These are phyloP conservation scores for Gonocerus acuteangulatus DNA, from an alignment of 2,888 invertebrate genomes.

Conservation along the genomic window DNA sequence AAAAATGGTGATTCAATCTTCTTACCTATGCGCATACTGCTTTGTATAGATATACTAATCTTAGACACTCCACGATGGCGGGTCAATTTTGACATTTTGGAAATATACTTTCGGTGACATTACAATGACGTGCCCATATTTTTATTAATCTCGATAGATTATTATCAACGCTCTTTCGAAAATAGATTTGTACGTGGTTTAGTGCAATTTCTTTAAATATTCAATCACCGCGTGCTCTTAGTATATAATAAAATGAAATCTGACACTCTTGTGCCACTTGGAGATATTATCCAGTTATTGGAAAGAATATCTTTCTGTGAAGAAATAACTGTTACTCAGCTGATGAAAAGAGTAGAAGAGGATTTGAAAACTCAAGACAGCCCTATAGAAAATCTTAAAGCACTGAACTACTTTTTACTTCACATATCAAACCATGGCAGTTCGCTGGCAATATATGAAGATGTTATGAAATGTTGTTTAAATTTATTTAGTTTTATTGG, in stretches of 20 bases:
- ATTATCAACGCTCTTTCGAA: background rate
- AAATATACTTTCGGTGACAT: no score
- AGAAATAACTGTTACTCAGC: constrained; percentile 4
- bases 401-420: constrained; percentile 5
- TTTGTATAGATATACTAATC: no score
- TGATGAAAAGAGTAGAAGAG: background rate
- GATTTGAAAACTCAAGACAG: constrained; percentile 9
- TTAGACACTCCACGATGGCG: no score
- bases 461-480: background rate
- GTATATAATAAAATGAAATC: constrained; percentile 6
- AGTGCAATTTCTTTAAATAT: background rate
- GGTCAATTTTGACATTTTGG: no score
- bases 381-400: constrained; percentile 8
- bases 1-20: no score
- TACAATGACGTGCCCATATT: no score
- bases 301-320: background rate
- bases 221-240: no score
- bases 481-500: background rate
- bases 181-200: background rate
- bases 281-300: background rate
- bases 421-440: background rate
- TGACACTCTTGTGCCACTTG: background rate
- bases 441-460: background rate
- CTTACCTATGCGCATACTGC: no score
- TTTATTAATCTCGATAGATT: no score